Evolutionary conservation across 2,888 invertebrate species (phyloP).

Genomic region (Alloscopus bannaensis): DNA sequence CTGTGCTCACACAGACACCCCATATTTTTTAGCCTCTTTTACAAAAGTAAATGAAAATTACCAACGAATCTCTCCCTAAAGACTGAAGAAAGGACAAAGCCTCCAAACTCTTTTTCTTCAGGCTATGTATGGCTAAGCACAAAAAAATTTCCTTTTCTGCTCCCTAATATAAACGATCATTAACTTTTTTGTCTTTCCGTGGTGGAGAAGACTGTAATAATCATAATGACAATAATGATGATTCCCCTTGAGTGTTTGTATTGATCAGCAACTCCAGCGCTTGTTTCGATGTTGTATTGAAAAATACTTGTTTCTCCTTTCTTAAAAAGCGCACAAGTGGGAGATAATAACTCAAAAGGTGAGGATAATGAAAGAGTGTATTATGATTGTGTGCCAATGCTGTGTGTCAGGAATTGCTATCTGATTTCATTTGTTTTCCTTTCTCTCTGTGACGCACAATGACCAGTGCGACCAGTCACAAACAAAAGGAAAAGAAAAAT

Average conservation of each 20-base stretch:
- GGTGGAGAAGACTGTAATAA: background rate
- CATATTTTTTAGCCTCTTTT: background rate
- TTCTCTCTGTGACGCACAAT: background rate
- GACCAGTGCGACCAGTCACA: constrained; percentile 4
- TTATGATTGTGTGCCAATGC: constrained; percentile 15
- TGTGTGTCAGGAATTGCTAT: constrained; percentile 16
- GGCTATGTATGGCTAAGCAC: too few relatives aligned
- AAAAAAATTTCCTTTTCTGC: background rate
- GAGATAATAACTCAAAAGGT: constrained; percentile 38
- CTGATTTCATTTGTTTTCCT: constrained; percentile 22
- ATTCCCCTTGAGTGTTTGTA: constrained; percentile 20
- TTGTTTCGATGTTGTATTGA: constrained; percentile 15
- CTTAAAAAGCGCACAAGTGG: too few relatives aligned
- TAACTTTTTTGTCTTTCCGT: constrained; percentile 2
- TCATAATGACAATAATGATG: constrained; percentile 27
- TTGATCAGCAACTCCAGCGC: background rate
- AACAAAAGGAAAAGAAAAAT: too few relatives aligned
- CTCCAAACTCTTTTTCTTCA: too few relatives aligned
- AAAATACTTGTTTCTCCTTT: constrained; percentile 12
- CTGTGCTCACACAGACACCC: constrained; percentile 8
- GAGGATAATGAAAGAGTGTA: constrained; percentile 42
- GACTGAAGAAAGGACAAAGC: background rate
- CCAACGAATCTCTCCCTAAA: background rate
- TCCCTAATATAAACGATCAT: background rate
- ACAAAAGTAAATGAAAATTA: constrained; percentile 44